Conservation (phyloP, 1,140 invertebrate species). For the Chionoecetes opilio region DNA sequence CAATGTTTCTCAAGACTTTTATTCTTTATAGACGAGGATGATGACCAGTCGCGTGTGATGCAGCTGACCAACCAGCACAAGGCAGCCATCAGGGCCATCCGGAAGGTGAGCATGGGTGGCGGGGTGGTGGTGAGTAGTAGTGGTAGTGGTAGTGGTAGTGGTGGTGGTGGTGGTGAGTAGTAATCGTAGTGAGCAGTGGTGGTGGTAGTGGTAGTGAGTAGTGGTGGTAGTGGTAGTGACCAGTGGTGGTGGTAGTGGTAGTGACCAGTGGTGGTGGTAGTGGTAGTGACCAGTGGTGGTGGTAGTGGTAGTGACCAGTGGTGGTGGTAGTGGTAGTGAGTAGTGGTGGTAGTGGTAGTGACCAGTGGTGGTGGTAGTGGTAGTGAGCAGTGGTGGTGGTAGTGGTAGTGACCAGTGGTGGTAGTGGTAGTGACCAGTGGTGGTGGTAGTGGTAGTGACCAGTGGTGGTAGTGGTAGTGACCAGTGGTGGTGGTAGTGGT, state of each 20-base stretch:
- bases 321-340: slow-evolving; percentile 85
- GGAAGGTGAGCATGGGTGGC: slow-evolving; percentile 89
- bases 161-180: too few relatives aligned
- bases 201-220: background rate
- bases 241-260: too few relatives aligned
- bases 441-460: background rate
- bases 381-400: too few relatives aligned
- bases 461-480: too few relatives aligned
- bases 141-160: too few relatives aligned
- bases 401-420: too few relatives aligned
- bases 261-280: slow-evolving; percentile 85
- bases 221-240: too few relatives aligned
- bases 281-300: too few relatives aligned
- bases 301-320: too few relatives aligned
- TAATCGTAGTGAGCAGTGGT: slow-evolving; percentile 86
- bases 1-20: background rate
- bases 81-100: slow-evolving; percentile 94
- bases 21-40: slow-evolving; percentile 87
- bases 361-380: too few relatives aligned
- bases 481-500: too few relatives aligned
- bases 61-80: slow-evolving; percentile 94
- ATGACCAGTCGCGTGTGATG: slow-evolving; percentile 88
- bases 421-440: slow-evolving; percentile 86
- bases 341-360: background rate
- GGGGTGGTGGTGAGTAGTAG: background rate